Evolutionary conservation across 2,888 invertebrate genomes (phyloP), one percentile per base, ranked within the genome.

Genomic region (Melangyna quadrimaculata): DNA sequence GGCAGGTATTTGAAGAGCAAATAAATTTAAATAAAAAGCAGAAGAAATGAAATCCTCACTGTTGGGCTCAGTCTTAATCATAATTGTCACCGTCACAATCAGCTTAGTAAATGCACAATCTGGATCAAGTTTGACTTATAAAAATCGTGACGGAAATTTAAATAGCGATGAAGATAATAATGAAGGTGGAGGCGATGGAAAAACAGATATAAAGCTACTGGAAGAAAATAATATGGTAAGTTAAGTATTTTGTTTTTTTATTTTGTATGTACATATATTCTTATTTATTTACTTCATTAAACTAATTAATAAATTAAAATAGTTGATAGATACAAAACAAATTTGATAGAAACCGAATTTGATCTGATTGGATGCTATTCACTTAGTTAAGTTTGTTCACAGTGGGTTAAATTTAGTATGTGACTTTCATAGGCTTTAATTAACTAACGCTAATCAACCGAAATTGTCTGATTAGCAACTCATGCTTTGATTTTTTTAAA

Each of bases 41-140:
- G 48, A 79, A 79, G 63, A 81, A n/a, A 86, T 86, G 86, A 73
- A 77, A 86, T 77, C 67, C 14, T 70, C 70, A 77, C 73, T 78
- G 63, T 55, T 73, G 86, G 40, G 57, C 51, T 70, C 73, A 12
- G 72, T 78, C 53, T 65, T 86, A 63, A 81, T 86, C n/a, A 24
- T 63, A 37, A 70, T 65, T 45, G 65, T 70, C 17, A 57, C 77
- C 55, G 43, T 77, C 43, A 59, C 73, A 63, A 78, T 86, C 55
- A 77, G 53, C 22, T 72, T 61, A 24, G 81, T 81, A 45, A 63
- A 78, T 69, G 86, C 73, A 72, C 75, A 80, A 61, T 59, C 57
- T 79, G 80, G 67, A 55, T 72, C 79, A 51, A 77, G 69, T 70
- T 84, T 61, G 48, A 72, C 59, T 55, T 84, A 84, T 29, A 72